Evolutionary conservation across 2,888 invertebrate genomes (phyloP), one percentile per base, ranked within the genome.

Genomic region (Cantharis rufa): DNA sequence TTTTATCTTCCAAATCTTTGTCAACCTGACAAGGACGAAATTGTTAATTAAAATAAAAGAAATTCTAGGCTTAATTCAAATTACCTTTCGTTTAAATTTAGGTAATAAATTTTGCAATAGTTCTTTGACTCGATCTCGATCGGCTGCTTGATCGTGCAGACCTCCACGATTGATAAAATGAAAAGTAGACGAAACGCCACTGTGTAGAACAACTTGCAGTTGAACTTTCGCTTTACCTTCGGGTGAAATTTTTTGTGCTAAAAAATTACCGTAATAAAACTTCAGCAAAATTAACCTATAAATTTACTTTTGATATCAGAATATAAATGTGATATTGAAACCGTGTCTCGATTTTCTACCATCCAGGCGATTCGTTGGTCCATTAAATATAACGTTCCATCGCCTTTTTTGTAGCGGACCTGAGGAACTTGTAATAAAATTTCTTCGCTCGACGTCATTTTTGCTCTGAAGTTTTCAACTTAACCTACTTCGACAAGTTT

Each of bases 161-260:
- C 98, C 97, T 70, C 91, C 92, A 4, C 96, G 93, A 88, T 98
- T 96, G 69, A 95, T 95, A 89, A 99, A 99, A 86, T 99, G 99
- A 90, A 99, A 99, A 13, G 98, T 99, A 3, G 97, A 97, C 69
- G 97, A 96, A 70, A 95, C 93, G 18, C 96, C 97, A 90, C 96
- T 97, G 83, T 98, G 96, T 79, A 99, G 90, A 16, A 98, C 97
- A 16, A 99, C 94, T 91, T 99, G 99, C 15, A 99, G 90, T 88
- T 99, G 99, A 74, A 99, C 96, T 90, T 99, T 99, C 24, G 97
- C 94, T 89, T 99, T 99, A 24, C 97, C 98, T 84, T 94, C 98
- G 0, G 99, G 98, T 24, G 96, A 96, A 83, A 99, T 98, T 90
- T 98, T 98, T 91, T 99, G 99, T 74, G 88, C 88, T 88, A 81